A percentile compares a stretch with the other conserved stretches of the same genome.
phyloP scores from a whole-genome alignment of 2,888 invertebrate genomes.

The Leptopterna dolabrata region DNA sequence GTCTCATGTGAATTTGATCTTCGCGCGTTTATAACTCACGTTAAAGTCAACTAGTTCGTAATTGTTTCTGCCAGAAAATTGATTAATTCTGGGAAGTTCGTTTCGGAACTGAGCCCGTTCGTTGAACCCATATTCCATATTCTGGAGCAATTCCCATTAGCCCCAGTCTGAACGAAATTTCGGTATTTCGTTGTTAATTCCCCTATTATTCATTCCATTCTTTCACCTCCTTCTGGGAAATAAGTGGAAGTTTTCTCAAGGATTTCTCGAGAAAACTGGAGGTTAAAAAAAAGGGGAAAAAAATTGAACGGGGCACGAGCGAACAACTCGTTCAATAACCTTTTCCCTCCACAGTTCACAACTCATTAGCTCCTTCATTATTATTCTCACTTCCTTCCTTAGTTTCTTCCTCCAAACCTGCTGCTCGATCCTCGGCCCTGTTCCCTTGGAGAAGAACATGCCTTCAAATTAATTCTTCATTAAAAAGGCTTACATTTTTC shows the following conservation, averaged over 20 bases:
- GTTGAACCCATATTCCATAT: no score
- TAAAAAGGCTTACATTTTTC: conserved; percentile 22
- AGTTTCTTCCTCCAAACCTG: background rate
- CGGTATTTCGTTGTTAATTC: background rate
- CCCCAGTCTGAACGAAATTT: background rate
- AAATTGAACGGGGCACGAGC: background rate
- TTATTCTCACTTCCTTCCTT: conserved; percentile 17
- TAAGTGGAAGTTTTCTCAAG: background rate
- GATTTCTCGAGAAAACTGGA: background rate
- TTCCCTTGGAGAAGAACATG: background rate
- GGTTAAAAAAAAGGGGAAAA: background rate
- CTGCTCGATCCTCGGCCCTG: background rate
- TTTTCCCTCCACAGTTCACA: conserved; percentile 19
- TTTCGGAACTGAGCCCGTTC: no score
- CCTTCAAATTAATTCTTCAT: conserved; percentile 43
- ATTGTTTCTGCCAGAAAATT: no score
- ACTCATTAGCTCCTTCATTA: conserved; percentile 48
- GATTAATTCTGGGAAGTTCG: no score
- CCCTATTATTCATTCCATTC: background rate
- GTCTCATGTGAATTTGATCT: no score
- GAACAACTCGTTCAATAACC: conserved; percentile 27
- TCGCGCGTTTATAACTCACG: no score
- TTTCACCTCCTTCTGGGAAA: background rate
- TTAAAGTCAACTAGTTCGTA: no score
- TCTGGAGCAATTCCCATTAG: no score